phyloP scores from a whole-genome alignment of 2,888 invertebrate genomes.

The Macrophya annulata region DNA sequence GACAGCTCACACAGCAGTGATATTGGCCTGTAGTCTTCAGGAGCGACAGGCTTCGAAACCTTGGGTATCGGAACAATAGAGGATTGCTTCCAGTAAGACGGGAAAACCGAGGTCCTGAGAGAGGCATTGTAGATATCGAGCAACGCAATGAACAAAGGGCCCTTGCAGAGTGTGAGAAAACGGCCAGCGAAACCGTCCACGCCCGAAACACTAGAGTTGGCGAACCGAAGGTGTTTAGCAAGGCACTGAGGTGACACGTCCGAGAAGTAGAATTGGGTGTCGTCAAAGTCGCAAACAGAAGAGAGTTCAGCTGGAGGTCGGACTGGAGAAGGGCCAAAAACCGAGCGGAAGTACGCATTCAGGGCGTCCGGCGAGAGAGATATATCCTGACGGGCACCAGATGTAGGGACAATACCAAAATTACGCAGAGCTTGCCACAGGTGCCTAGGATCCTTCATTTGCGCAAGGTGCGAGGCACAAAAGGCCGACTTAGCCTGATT shows the following conservation, averaged over 20 bases:
- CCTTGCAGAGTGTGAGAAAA: neutral
- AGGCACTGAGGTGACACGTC: neutral
- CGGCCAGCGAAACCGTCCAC: neutral
- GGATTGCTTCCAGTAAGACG: conserved; percentile 63
- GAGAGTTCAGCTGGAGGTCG: neutral
- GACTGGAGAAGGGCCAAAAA: neutral
- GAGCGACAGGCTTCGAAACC: conserved; percentile 46
- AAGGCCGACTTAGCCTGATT: neutral
- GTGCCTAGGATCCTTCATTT: neutral
- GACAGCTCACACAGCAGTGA: conserved; percentile 63
- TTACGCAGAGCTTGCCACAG: neutral
- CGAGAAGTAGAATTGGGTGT: conserved; percentile 2
- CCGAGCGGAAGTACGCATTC: conserved; percentile 2
- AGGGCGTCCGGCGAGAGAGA: neutral
- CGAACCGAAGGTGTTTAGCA: neutral
- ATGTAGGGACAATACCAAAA: neutral
- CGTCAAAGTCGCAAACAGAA: neutral
- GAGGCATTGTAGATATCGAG: conserved; percentile 55
- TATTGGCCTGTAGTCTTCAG: conserved; percentile 65
- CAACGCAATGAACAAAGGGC: conserved; percentile 33
- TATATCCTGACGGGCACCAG: neutral
- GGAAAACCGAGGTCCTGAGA: conserved; percentile 57
- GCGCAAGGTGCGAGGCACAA: neutral
- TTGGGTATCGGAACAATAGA: conserved; percentile 65
- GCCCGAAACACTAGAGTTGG: neutral